Evolutionary conservation across 2,888 invertebrate genomes (phyloP).

Genomic region (Branchipolynoe longqiensis): DNA sequence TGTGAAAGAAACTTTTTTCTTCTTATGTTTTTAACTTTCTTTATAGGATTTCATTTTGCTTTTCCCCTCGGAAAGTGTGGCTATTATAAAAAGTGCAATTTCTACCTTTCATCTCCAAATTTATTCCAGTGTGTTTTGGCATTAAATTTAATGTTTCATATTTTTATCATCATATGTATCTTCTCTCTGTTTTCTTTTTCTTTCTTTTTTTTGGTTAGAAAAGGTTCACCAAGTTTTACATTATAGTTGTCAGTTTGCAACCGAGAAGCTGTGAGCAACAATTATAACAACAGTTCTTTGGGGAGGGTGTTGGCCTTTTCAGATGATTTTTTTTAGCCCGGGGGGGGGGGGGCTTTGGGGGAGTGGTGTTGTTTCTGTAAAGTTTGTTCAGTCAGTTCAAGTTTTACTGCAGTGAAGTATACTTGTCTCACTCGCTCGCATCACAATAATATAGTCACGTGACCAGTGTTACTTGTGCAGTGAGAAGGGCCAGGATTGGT

Average conservation of each 20-base stretch:
- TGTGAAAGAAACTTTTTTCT: slow-evolving; percentile 1
- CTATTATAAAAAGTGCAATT: slow-evolving; percentile 24
- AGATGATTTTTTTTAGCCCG: no score
- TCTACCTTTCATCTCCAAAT: slow-evolving; percentile 2
- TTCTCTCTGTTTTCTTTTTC: background rate
- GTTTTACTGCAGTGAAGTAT: slow-evolving; percentile 56
- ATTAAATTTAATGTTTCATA: background rate
- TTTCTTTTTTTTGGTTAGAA: background rate
- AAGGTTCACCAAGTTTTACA: slow-evolving; percentile 34
- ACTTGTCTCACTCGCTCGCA: slow-evolving; percentile 48
- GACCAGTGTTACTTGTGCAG: slow-evolving; percentile 10
- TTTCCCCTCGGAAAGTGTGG: background rate
- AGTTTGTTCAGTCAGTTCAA: slow-evolving; percentile 56
- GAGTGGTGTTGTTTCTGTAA: background rate
- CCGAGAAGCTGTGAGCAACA: slow-evolving; percentile 57
- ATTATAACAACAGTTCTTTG: slow-evolving; percentile 27
- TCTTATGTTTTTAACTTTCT: background rate
- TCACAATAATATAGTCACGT: slow-evolving; percentile 28
- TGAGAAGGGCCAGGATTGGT: background rate
- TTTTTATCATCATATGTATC: background rate
- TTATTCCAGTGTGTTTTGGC: slow-evolving; percentile 46
- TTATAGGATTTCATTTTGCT: slow-evolving; percentile 25
- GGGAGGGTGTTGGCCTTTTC: background rate
- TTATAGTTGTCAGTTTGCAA: slow-evolving; percentile 51
- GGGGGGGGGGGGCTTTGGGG: no score